Percentiles rank a stretch among this genome's conserved stretches.
These are phyloP conservation scores for Propithecus coquereli DNA, from an alignment of 2,113 vertebrate genomes.

Conservation along the genomic window DNA sequence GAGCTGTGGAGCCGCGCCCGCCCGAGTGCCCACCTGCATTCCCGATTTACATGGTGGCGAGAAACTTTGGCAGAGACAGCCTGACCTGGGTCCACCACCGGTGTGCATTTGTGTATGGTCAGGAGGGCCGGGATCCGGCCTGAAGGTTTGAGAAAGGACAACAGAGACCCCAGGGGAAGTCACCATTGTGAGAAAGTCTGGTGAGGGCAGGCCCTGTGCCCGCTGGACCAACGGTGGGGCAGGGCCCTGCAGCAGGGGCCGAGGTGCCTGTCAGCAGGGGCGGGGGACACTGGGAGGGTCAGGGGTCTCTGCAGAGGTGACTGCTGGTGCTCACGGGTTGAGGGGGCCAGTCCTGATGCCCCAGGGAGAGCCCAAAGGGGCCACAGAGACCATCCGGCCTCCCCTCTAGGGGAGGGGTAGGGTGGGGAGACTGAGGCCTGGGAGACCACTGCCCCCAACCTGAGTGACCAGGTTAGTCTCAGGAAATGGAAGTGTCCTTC, in stretches of 20 bases:
- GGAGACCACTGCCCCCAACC: neutral
- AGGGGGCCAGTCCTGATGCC: neutral
- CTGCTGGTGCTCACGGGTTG: neutral
- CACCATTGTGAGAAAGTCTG: neutral
- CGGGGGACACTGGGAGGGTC: neutral
- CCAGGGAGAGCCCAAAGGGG: neutral
- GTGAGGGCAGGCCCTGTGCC: neutral
- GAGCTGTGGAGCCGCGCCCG: accelerated
- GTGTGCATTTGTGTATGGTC: accelerated
- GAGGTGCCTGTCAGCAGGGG: neutral
- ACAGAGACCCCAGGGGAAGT: neutral
- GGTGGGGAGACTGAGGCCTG: too few species aligned
- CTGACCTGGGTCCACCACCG: neutral
- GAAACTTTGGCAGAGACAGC: neutral
- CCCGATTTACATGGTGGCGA: too few species aligned
- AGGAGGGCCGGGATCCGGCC: neutral
- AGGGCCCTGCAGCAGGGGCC: accelerated
- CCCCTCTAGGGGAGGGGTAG: neutral
- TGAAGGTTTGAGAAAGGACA: neutral
- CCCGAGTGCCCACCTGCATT: neutral
- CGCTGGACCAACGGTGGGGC: accelerated
- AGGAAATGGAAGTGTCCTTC: neutral
- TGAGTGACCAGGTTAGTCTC: neutral
- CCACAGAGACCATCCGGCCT: too few species aligned
- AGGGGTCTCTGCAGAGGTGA: neutral